Base-by-base conservation (phyloP, 2,888 invertebrate species). In the Chloroclystis v-ata region DNA sequence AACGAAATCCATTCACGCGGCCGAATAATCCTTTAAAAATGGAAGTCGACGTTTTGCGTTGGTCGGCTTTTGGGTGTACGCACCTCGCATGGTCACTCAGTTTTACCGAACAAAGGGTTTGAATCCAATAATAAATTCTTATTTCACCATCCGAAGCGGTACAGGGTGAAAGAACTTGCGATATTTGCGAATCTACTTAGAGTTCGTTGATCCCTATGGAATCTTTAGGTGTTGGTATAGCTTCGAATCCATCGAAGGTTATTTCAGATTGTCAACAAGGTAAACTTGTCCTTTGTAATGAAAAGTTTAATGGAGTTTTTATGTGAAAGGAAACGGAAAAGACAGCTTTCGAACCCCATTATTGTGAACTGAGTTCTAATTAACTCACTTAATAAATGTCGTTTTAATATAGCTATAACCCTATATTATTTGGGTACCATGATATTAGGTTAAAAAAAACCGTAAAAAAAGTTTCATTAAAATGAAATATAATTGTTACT, bases 61-160 rank as follows among this genome's bases (percentile, higher is more conserved):
- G 20, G 20, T 20, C 5, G 20, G 20, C 3, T 2, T 20, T 20
- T 30, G 14, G 30, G 9, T 9, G 14, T 2, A 13, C 7, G 14
- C 32, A 4, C 47, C 3, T 9, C 7, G 14, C 32, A 4, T 45
- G 49, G 46, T 40, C 45, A 35, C 37, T 41, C 52, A 44, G 38
- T 33, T 40, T 50, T 51, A 46, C 48, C 56, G 52, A 54, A 56
- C 48, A 58, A 52, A 56, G 50, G 54, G 51, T 52, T 54, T 43
- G 51, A 53, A 58, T 58, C 58, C 58, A 56, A 58, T 56, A 54
- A 56, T 58, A 58, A 54, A 58, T 58, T 58, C 52, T 56, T 54
- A 56, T 56, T 56, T 51, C 44, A 49, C 50, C 47, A 46, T 54
- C 49, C 28, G 29, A 16, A 14, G 24, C 48, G 58, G 58, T 46